Evolutionary conservation across 1,140 invertebrate species (phyloP).

Genomic region (Habropoda laboriosa): DNA sequence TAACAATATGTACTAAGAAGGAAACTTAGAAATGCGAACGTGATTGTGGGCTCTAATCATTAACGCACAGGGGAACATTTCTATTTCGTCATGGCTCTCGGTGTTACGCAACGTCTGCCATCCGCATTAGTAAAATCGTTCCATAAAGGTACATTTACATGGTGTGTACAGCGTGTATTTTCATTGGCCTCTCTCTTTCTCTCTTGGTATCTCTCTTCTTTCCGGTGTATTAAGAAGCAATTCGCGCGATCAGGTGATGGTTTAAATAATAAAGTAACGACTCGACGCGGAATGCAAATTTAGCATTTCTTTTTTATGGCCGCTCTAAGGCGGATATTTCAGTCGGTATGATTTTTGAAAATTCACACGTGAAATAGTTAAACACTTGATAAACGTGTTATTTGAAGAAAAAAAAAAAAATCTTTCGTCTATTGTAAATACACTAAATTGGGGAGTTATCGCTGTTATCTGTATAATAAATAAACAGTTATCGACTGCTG

Average conservation of each 20-base stretch:
- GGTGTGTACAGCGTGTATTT: neutral
- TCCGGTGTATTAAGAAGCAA: neutral
- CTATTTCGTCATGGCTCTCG: conserved; percentile 12
- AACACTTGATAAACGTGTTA: no score
- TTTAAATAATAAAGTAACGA: neutral
- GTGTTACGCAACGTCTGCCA: conserved; percentile 6
- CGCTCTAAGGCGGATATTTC: no score
- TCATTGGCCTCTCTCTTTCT: neutral
- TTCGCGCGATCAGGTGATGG: neutral
- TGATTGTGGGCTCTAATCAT: conserved; percentile 27
- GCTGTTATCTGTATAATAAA: no score
- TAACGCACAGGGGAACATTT: conserved; percentile 29
- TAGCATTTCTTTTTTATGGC: neutral
- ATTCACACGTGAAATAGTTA: no score
- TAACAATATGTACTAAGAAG: conserved; percentile 38
- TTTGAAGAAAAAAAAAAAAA: no score
- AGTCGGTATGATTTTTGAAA: no score
- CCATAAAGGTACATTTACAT: conserved; percentile 21
- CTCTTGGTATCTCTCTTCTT: neutral
- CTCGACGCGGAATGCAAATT: neutral
- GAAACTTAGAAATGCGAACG: conserved; percentile 28
- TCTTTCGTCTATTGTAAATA: no score
- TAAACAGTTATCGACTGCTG: no score
- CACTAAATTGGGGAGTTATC: no score
- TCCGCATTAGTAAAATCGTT: conserved; percentile 6